phyloP scores from a whole-genome alignment of 2,888 invertebrate genomes.

The Polydrusus cervinus region DNA sequence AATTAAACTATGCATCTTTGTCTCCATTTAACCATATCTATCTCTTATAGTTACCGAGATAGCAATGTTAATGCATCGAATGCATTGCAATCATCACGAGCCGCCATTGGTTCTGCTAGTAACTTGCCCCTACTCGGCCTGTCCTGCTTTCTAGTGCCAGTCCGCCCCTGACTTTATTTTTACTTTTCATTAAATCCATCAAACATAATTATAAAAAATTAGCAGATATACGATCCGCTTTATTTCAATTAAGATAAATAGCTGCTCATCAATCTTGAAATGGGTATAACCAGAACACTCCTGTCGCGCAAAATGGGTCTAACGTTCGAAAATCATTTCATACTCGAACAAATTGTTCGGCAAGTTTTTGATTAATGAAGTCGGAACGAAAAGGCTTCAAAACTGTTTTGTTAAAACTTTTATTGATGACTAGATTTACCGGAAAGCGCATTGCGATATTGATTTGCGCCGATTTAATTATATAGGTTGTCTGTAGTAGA shows the following conservation, averaged over 20 bases:
- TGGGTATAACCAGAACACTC: neutral
- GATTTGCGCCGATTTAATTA: constrained; percentile 31
- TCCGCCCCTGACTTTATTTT: neutral
- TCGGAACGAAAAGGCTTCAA: constrained; percentile 36
- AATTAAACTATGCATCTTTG: no score
- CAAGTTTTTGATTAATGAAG: constrained; percentile 52
- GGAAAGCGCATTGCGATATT: constrained; percentile 31
- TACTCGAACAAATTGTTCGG: constrained; percentile 40
- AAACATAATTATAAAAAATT: no score
- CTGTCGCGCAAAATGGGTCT: neutral
- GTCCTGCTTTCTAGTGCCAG: no score
- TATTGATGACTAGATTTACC: constrained; percentile 40
- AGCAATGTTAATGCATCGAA: no score
- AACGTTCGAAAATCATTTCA: constrained; percentile 27
- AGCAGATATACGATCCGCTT: no score
- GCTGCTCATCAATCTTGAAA: neutral
- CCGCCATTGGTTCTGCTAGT: no score
- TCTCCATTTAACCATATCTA: no score
- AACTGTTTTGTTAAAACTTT: constrained; percentile 51
- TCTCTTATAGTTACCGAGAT: no score
- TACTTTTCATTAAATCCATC: no score
- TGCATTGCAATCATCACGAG: no score
- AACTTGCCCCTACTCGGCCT: no score
- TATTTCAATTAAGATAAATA: no score
- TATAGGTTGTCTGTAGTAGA: neutral